Percentiles rank a stretch among this genome's conserved stretches.
Conservation (phyloP, 1,140 invertebrate genomes). For the Pteromalus puparum region DNA sequence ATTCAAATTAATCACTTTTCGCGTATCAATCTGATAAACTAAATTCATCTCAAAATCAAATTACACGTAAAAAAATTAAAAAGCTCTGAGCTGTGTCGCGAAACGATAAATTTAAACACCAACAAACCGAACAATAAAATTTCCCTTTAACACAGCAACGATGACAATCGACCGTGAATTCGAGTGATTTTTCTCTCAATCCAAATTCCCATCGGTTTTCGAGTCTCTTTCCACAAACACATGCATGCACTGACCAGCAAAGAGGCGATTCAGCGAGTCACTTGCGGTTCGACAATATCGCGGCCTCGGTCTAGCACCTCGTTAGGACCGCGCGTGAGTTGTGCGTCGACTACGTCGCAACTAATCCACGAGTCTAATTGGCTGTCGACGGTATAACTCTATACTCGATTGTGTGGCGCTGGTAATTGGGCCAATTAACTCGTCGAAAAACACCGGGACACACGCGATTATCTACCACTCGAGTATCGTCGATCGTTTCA, state of each 20-base stretch:
- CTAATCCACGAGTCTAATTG: slow-evolving; percentile 71
- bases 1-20: neutral
- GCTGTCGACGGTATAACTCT: slow-evolving; percentile 64
- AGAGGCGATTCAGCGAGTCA: neutral
- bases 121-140: too few relatives aligned
- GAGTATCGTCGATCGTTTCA: neutral
- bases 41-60: neutral
- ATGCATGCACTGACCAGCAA: neutral
- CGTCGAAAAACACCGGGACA: slow-evolving; percentile 64
- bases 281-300: slow-evolving; percentile 34
- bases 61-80: neutral
- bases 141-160: too few relatives aligned
- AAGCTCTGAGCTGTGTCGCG: neutral
- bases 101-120: too few relatives aligned
- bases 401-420: slow-evolving; percentile 63
- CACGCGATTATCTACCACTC: neutral
- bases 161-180: too few relatives aligned
- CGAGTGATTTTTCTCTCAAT: too few relatives aligned
- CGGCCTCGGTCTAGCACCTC: slow-evolving; percentile 57
- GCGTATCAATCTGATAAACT: neutral
- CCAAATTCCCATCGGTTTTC: too few relatives aligned
- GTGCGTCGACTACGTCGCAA: slow-evolving; percentile 56
- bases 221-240: too few relatives aligned
- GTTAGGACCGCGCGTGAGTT: slow-evolving; percentile 47
- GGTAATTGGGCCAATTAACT: slow-evolving; percentile 75